Evolutionary conservation across 2,888 invertebrate species (phyloP).

Genomic region (Sminthurides aquaticus): DNA sequence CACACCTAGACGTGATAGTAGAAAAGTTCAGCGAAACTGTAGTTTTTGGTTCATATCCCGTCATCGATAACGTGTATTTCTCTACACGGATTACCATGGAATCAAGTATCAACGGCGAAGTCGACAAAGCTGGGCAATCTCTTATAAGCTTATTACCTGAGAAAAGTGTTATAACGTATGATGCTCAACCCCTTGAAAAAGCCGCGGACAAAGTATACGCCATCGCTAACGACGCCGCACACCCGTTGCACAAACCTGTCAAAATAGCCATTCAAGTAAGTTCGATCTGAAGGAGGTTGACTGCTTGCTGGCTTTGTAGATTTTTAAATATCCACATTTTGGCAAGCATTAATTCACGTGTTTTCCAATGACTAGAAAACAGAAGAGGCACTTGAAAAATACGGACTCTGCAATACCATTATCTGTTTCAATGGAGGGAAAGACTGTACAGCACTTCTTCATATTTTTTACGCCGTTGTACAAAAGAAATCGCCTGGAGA

Average conservation of each 20-base stretch:
- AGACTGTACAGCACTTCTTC: constrained; percentile 88
- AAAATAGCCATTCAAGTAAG: constrained; percentile 43
- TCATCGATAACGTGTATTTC: constrained; percentile 50
- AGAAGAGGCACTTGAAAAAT: constrained; percentile 55
- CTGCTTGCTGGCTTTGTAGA: too few relatives aligned
- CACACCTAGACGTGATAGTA: constrained; percentile 49
- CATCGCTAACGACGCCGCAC: constrained; percentile 27
- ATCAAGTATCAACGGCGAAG: constrained; percentile 46
- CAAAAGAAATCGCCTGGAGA: constrained; percentile 44
- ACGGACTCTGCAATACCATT: constrained; percentile 67
- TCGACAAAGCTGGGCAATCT: constrained; percentile 47
- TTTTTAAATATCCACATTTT: too few relatives aligned
- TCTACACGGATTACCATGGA: constrained; percentile 53
- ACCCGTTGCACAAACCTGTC: constrained; percentile 38
- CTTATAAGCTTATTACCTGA: constrained; percentile 47
- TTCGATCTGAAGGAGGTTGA: too few relatives aligned
- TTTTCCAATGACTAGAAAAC: constrained; percentile 59
- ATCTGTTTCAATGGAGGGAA: constrained; percentile 97
- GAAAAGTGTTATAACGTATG: constrained; percentile 50
- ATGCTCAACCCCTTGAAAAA: constrained; percentile 46
- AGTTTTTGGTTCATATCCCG: constrained; percentile 56
- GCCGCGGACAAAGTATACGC: constrained; percentile 40
- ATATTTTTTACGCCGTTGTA: constrained; percentile 56
- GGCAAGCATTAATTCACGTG: too few relatives aligned
- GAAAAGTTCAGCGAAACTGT: constrained; percentile 49